These are phyloP conservation scores for Nomada fucata DNA, from an alignment of 2,888 invertebrate genomes.

Conservation along the genomic window DNA sequence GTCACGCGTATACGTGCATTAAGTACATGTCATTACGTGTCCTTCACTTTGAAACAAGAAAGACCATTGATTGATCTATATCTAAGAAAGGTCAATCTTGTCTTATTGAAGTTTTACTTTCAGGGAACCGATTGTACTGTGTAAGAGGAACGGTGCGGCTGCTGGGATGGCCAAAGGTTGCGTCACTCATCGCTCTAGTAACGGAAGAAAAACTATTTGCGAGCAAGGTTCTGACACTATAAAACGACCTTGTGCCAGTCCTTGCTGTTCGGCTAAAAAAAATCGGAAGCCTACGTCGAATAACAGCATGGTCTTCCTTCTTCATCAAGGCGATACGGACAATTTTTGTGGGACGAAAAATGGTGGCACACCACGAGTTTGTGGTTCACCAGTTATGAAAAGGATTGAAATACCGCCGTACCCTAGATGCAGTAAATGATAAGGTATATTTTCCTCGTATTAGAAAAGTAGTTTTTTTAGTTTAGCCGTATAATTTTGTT, in stretches of 20 bases:
- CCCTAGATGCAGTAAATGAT: slow-evolving; percentile 45
- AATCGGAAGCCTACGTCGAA: slow-evolving; percentile 43
- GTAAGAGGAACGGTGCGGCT: slow-evolving; percentile 26
- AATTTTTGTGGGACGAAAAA: slow-evolving; percentile 55
- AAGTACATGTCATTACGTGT: neutral
- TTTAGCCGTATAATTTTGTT: neutral
- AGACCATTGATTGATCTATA: slow-evolving; percentile 28
- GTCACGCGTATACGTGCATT: neutral
- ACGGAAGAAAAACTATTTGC: slow-evolving; percentile 6
- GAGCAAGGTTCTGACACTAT: slow-evolving; percentile 18
- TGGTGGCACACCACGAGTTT: slow-evolving; percentile 11
- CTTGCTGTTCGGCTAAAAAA: slow-evolving; percentile 50
- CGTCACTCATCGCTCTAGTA: slow-evolving; percentile 24
- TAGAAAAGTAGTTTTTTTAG: neutral
- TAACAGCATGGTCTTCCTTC: slow-evolving; percentile 65
- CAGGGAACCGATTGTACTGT: slow-evolving; percentile 43
- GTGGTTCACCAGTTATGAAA: slow-evolving; percentile 54
- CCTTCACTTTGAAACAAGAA: slow-evolving; percentile 25
- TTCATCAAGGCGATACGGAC: slow-evolving; percentile 68
- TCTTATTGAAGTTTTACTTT: slow-evolving; percentile 43
- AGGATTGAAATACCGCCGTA: slow-evolving; percentile 63
- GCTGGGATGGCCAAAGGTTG: slow-evolving; percentile 4
- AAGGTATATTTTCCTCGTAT: neutral
- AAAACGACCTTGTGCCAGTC: slow-evolving; percentile 51
- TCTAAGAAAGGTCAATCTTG: slow-evolving; percentile 33